Base-by-base conservation (phyloP, 1,140 invertebrate species). In the Halictus rubicundus region DNA sequence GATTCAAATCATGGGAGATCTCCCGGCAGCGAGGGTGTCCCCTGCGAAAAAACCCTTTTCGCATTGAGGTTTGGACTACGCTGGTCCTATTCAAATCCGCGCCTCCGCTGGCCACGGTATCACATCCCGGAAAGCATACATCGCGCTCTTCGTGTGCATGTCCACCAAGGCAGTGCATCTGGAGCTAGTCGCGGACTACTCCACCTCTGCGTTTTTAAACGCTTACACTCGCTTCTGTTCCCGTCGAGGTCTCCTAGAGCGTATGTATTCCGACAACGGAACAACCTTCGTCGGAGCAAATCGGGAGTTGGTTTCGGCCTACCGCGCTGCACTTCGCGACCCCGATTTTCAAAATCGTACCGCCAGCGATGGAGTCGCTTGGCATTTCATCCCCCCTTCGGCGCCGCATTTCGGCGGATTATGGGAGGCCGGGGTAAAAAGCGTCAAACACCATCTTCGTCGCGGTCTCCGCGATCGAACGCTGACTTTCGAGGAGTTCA, bases 11-110 rank as follows among this genome's bases (percentile, higher is more conserved):
- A 92, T 92, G 92, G 90, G 84, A 2, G 68, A 92, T 61, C 74
- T 93, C 66, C 93, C 92, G 0, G 9, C 57, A 4, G 16, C 68
- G 27, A 49, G 92, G 39, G 75, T 89, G 1, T 88, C 69, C 1
- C 82, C 82, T 4, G 79, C 2, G 63, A 32, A 32, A 32, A 32
- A 79, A 16, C 88, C 90, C 2, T 94, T 94, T 82, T 82, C 76
- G 39, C 76, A 90, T 23, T 83, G 79, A 6, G 93, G 91, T 0
- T 84, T 93, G 0, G 93, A 94, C 82, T 93, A 87, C 75, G 91
- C 89, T 0, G 93, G 93, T 5, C 90, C 90, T 10, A 85, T 93
- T 19, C 19, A 52, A n/a, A 68, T 93, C 0, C 90, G 87, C 73
- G 60, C 83, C 49, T 59, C 64, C 0, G 78, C 72, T 19, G 87